Percentiles rank a stretch among this genome's conserved stretches.
Conservation (phyloP, 2,888 invertebrate species). For the Epsilonema sp. region DNA sequence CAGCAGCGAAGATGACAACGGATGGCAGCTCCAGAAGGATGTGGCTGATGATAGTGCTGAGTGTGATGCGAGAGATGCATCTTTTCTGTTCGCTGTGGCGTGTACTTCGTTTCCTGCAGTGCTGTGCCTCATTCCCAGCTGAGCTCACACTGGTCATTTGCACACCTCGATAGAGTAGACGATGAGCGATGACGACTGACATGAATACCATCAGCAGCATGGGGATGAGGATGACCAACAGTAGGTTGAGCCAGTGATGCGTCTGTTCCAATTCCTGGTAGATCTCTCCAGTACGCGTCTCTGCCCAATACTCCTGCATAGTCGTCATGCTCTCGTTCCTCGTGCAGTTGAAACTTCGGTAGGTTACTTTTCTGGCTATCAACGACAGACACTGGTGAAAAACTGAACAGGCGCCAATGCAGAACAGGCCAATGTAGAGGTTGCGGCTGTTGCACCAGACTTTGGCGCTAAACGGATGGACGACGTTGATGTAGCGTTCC, state of each 20-base stretch:
- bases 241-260: conserved; percentile 1
- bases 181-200: background rate
- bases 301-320: too few species aligned
- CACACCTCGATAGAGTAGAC: background rate
- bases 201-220: background rate
- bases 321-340: background rate
- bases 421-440: too few species aligned
- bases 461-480: background rate
- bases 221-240: background rate
- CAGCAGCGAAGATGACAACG: background rate
- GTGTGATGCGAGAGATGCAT: conserved; percentile 4
- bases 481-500: conserved; percentile 3
- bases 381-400: too few species aligned
- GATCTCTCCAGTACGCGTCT: too few species aligned
- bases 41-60: conserved; percentile 2
- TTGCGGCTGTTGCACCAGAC: background rate
- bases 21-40: background rate
- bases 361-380: background rate
- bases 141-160: too few species aligned
- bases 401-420: too few species aligned
- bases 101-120: too few species aligned
- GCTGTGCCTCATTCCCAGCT: too few species aligned
- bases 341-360: background rate
- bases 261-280: background rate
- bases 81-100: background rate